These are phyloP conservation scores for Corydoras maculifer DNA, from an alignment of 2,113 vertebrate species.

Conservation along the genomic window DNA sequence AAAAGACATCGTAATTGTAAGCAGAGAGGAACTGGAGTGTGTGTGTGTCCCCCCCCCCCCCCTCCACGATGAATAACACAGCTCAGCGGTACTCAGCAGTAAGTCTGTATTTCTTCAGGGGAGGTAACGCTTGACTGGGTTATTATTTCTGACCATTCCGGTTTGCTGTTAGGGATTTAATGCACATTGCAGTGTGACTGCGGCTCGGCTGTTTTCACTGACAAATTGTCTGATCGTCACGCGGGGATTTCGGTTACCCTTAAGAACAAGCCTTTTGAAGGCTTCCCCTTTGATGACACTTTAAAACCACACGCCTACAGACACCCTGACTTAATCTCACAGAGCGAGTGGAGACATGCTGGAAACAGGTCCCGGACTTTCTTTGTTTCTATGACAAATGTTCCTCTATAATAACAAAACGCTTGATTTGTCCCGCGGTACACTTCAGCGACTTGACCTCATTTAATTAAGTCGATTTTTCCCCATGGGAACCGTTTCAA, in stretches of 20 bases:
- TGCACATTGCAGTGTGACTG: background rate
- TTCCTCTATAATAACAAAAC: slow-evolving; percentile 14
- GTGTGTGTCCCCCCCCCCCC: background rate
- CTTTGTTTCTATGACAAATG: slow-evolving; percentile 10
- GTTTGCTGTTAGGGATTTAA: background rate
- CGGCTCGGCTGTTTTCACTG: background rate
- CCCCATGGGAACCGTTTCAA: slow-evolving; percentile 1
- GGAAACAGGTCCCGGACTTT: slow-evolving; percentile 1
- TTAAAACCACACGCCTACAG: background rate
- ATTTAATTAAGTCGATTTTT: slow-evolving; percentile 33
- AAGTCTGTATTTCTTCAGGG: background rate
- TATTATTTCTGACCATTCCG: background rate
- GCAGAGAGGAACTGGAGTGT: background rate
- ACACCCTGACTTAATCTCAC: slow-evolving; percentile 1
- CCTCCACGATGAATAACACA: background rate
- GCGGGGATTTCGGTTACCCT: no score
- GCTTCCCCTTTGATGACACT: background rate
- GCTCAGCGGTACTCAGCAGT: background rate
- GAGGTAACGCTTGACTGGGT: background rate
- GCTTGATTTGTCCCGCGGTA: slow-evolving; percentile 6
- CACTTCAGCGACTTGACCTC: background rate
- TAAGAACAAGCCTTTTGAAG: background rate
- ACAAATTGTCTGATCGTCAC: background rate
- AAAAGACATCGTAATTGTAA: background rate
- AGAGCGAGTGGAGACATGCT: slow-evolving; percentile 22